Percentiles rank a stretch among this genome's conserved stretches.
These are phyloP conservation scores for Dermolepida albohirtum DNA, from an alignment of 2,888 invertebrate genomes.

Conservation along the genomic window DNA sequence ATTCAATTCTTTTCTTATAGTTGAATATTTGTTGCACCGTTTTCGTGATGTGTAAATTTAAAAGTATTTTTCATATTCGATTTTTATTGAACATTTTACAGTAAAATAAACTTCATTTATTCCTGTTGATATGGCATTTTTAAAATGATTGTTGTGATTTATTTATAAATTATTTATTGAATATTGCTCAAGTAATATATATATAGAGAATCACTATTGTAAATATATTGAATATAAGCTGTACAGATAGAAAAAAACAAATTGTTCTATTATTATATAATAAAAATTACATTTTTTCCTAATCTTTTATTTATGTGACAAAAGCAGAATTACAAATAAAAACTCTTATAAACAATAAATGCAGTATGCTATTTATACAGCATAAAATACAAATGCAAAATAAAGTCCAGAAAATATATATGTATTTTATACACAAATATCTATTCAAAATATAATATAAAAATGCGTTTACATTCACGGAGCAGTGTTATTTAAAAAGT, in stretches of 20 bases:
- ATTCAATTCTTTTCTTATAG: conserved; percentile 17
- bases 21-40: conserved; percentile 23
- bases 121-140: conserved; percentile 26
- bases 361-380: background rate
- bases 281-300: conserved; percentile 10
- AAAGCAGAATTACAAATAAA: background rate
- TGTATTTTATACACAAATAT: background rate
- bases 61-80: conserved; percentile 35
- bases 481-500: too few species aligned
- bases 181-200: conserved; percentile 33
- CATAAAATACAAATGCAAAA: too few species aligned
- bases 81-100: conserved; percentile 33
- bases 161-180: conserved; percentile 40
- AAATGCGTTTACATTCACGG: too few species aligned
- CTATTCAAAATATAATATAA: too few species aligned
- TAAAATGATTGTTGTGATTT: conserved; percentile 35
- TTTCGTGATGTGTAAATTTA: conserved; percentile 29
- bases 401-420: too few species aligned
- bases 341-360: too few species aligned
- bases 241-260: conserved; percentile 11
- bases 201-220: conserved; percentile 17
- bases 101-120: conserved; percentile 22
- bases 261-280: conserved; percentile 21
- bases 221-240: conserved; percentile 21
- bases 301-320: background rate